Percentiles rank a stretch among this genome's conserved stretches.
Conservation (phyloP, 2,888 invertebrate species). For the Eupithecia inturbata region DNA sequence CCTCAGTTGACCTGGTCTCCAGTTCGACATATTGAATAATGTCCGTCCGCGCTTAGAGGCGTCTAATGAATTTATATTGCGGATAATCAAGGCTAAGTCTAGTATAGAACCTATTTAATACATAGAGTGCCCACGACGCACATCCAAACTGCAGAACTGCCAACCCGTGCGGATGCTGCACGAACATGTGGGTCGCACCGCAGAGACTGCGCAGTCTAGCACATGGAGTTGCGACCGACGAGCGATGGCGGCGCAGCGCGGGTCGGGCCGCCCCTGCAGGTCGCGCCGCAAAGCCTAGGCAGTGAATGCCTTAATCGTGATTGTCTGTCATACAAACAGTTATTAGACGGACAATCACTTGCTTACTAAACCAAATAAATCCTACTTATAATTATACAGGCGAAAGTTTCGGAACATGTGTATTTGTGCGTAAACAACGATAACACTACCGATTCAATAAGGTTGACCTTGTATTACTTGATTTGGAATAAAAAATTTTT, state of each 20-base stretch:
- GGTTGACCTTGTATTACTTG: too few relatives aligned
- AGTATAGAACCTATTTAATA: neutral
- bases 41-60: conserved; percentile 12
- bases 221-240: too few relatives aligned
- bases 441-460: too few relatives aligned
- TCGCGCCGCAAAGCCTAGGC: neutral
- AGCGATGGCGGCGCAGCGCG: too few relatives aligned
- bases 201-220: too few relatives aligned
- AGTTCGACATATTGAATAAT: conserved; percentile 18
- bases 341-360: neutral
- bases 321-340: neutral
- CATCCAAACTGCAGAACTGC: too few relatives aligned
- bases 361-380: neutral
- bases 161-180: too few relatives aligned
- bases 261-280: too few relatives aligned
- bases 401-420: neutral
- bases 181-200: too few relatives aligned
- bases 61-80: conserved; percentile 16
- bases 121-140: neutral
- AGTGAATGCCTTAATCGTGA: neutral
- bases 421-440: neutral
- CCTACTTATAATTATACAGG: neutral
- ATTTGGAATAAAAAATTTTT: too few relatives aligned
- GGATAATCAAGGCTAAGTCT: conserved; percentile 6
- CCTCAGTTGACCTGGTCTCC: conserved; percentile 28